A percentile compares a stretch with the other conserved stretches of the same genome.
Evolutionary conservation across 2,797 vertebrate species (phyloP).

Genomic region (Smutsia gigantea): DNA sequence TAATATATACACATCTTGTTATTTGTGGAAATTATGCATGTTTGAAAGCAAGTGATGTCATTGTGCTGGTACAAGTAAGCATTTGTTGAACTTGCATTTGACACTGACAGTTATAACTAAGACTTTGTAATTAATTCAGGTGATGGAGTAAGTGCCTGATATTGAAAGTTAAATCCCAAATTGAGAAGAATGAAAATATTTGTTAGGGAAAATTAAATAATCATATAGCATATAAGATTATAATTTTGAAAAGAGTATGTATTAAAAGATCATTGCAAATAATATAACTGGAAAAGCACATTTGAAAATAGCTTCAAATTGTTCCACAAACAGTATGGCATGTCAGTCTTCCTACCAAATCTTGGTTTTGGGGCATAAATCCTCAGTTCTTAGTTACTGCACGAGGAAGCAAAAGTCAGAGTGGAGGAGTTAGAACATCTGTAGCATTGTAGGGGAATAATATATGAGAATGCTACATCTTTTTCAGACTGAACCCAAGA

Average conservation of each 20-base stretch:
- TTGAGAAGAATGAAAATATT: slow-evolving; percentile 40
- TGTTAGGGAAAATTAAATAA: slow-evolving; percentile 41
- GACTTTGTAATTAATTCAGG: slow-evolving; percentile 44
- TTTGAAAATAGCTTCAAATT: slow-evolving; percentile 61
- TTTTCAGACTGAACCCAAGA: slow-evolving; percentile 26
- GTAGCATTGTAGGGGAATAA: background rate
- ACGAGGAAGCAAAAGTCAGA: slow-evolving; percentile 35
- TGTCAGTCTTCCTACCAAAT: slow-evolving; percentile 1
- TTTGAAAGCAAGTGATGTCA: slow-evolving; percentile 44
- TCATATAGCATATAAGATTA: slow-evolving; percentile 8
- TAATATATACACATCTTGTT: background rate
- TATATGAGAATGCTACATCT: background rate
- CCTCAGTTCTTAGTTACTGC: slow-evolving; percentile 35
- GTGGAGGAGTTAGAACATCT: slow-evolving; percentile 34
- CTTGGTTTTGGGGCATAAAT: slow-evolving; percentile 35
- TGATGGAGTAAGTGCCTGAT: slow-evolving; percentile 30
- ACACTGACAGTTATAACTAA: background rate
- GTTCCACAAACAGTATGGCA: background rate
- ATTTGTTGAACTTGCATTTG: slow-evolving; percentile 47
- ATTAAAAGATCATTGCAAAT: slow-evolving; percentile 45
- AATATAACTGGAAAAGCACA: slow-evolving; percentile 8
- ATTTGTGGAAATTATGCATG: slow-evolving; percentile 54
- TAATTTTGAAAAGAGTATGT: slow-evolving; percentile 31
- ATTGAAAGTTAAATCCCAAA: slow-evolving; percentile 44
- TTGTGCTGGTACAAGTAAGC: background rate